These are phyloP conservation scores for Agrotis clavis DNA, from an alignment of 2,888 invertebrate genomes.

Conservation along the genomic window DNA sequence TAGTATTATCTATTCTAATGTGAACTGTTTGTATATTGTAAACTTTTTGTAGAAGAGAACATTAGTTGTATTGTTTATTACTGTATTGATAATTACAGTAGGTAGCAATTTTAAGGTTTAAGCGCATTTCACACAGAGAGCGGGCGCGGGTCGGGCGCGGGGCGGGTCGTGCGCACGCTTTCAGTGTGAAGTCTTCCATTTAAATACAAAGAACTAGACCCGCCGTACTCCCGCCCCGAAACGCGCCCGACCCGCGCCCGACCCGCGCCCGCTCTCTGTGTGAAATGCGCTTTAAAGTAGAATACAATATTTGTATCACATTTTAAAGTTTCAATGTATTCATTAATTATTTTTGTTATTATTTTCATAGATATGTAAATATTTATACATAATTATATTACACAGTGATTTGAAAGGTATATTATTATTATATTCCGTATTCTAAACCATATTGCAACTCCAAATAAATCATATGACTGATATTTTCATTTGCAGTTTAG, in stretches of 20 bases:
- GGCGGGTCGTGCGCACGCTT: too few relatives aligned
- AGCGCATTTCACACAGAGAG: too few relatives aligned
- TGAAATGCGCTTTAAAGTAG: too few relatives aligned
- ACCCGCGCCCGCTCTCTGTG: too few relatives aligned
- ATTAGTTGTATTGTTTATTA: conserved; percentile 4
- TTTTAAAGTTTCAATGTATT: conserved; percentile 34
- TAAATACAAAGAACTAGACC: too few relatives aligned
- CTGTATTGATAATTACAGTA: conserved; percentile 5
- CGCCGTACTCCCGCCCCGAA: too few relatives aligned
- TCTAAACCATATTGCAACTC: conserved; percentile 20
- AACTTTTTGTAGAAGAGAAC: conserved; percentile 22
- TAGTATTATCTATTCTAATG: conserved; percentile 31
- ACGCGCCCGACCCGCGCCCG: too few relatives aligned
- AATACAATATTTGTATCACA: conserved; percentile 47
- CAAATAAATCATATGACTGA: conserved; percentile 2
- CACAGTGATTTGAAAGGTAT: conserved; percentile 37
- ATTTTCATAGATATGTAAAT: conserved; percentile 43
- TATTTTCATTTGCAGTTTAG: background rate
- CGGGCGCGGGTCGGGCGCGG: too few relatives aligned
- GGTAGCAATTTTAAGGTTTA: conserved; percentile 37
- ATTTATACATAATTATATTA: conserved; percentile 30
- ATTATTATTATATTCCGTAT: conserved; percentile 17
- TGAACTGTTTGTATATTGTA: conserved; percentile 39
- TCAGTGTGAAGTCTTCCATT: too few relatives aligned
- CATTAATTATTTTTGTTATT: conserved; percentile 42